A percentile compares a stretch with the other conserved stretches of the same genome.
phyloP scores from a whole-genome alignment of 2,113 vertebrate species.

The Oostethus manadensis region DNA sequence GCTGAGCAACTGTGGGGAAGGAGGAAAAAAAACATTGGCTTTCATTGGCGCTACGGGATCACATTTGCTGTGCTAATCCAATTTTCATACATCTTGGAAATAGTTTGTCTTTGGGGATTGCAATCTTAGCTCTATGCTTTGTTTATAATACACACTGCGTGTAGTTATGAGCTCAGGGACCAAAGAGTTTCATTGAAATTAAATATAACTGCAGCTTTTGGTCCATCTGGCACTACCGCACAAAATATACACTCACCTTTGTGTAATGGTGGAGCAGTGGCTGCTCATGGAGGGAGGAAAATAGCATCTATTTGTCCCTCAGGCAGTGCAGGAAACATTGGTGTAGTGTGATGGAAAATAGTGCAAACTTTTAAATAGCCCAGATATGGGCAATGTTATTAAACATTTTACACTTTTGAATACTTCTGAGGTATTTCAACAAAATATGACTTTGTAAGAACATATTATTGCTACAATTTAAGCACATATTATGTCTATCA shows the following conservation, averaged over 20 bases:
- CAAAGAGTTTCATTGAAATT: not conserved
- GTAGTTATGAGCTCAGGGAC: not conserved
- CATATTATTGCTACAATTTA: too few species aligned
- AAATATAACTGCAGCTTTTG: not conserved
- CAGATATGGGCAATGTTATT: not conserved
- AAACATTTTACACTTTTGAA: not conserved
- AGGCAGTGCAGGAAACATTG: not conserved
- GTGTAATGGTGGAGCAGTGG: not conserved
- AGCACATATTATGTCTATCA: too few species aligned
- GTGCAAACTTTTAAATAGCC: not conserved
- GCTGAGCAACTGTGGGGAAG: not conserved
- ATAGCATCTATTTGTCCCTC: not conserved
- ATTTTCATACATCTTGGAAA: not conserved
- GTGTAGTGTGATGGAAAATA: not conserved
- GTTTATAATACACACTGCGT: not conserved
- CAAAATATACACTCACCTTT: not conserved
- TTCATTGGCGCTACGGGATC: not conserved
- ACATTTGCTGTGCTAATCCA: not conserved
- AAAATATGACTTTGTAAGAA: too few species aligned
- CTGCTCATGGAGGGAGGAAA: not conserved
- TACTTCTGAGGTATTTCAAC: not conserved
- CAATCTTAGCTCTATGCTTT: not conserved
- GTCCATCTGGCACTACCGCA: not conserved
- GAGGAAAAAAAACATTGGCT: not conserved
- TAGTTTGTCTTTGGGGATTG: not conserved